Base-by-base conservation (phyloP, 2,888 invertebrate species). In the Griposia aprilina region DNA sequence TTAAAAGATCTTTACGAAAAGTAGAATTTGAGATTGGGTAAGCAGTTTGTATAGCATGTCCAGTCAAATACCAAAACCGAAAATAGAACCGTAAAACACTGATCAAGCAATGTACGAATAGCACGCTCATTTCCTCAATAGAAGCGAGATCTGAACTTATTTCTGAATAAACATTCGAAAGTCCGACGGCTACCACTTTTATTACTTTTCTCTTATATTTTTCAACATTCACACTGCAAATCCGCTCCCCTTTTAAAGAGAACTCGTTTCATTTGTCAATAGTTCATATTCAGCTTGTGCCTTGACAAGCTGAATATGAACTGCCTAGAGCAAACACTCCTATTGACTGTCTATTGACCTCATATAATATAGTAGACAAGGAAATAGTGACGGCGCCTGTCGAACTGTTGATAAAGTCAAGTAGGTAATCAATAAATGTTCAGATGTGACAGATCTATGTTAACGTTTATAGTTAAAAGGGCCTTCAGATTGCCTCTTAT, bases 331-430 rank as follows among this genome's bases (percentile, higher is more conserved):
- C 69, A 83, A 83, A 78, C 50, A 73, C 36, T 59, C 69, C 55
- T 78, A 81, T 77, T 74, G 57, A 83, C 68, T 81, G 76, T 79
- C 74, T 84, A 76, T 82, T 87, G 87, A 88, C 83, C 80, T 86
- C 80, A 80, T 85, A 79, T 60, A 76, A 74, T 36, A 36, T 36
- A 72, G 57, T 82, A 74, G 73, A 81, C 80, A 74, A 85, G 85
- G 87, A 88, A 86, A 80, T 81, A 78, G 65, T 72, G 41, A 75
- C 74, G 74, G 55, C 79, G 84, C 81, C 78, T 76, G 73, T 70
- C 55, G 63, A 57, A 76, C 66, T 78, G 66, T 73, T 71, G 76
- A 86, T 86, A 82, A 78, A 81, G 52, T 52, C 48, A 41, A 80
- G 70, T n/a, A n/a, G n/a, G n/a, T 75, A 81, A 84, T 87, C 78